These are phyloP conservation scores for Tridacna crocea DNA, from an alignment of 2,888 invertebrate genomes.

Conservation along the genomic window DNA sequence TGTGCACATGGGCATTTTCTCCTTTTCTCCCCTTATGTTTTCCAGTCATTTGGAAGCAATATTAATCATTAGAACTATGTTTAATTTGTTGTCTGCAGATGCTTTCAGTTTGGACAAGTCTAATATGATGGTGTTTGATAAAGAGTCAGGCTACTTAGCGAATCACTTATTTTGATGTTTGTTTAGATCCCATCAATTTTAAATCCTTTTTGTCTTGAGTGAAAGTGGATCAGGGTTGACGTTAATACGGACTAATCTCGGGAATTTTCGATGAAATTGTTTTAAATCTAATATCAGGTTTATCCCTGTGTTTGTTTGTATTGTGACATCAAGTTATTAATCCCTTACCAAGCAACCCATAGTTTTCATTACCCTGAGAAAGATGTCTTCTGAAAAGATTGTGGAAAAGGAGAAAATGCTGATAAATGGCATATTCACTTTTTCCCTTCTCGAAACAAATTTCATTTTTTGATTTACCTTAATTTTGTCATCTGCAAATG, in stretches of 20 bases:
- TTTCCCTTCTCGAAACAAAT: too few relatives aligned
- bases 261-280: conserved; percentile 61
- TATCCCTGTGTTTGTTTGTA: conserved; percentile 63
- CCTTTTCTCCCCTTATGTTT: too few relatives aligned
- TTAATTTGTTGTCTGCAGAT: too few relatives aligned
- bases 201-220: conserved; percentile 59
- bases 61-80: too few relatives aligned
- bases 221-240: conserved; percentile 63
- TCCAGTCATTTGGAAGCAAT: too few relatives aligned
- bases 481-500: too few relatives aligned
- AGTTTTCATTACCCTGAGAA: not conserved
- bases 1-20: too few relatives aligned
- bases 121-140: too few relatives aligned
- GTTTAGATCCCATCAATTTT: conserved; percentile 56
- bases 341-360: not conserved
- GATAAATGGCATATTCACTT: not conserved
- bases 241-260: conserved; percentile 57
- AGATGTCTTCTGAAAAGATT: not conserved
- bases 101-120: too few relatives aligned
- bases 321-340: conserved; percentile 53
- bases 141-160: conserved; percentile 42
- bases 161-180: conserved; percentile 59
- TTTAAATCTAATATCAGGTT: conserved; percentile 60
- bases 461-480: too few relatives aligned
- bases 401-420: not conserved